Evolutionary conservation across 2,888 invertebrate genomes (phyloP), one percentile per base, ranked within the genome.

Genomic region (Parochlus steinenii): DNA sequence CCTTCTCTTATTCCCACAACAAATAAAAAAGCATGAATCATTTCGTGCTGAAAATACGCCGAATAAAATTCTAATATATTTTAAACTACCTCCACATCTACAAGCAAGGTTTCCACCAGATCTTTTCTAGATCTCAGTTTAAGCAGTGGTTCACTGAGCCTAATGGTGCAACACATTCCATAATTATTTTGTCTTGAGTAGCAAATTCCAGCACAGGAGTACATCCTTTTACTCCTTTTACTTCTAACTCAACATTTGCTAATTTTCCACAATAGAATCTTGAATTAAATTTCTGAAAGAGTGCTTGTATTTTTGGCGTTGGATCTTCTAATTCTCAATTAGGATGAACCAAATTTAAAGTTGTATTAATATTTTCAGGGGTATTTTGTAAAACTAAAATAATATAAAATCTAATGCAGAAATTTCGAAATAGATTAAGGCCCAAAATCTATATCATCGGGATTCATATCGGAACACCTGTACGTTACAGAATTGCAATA

Each of bases 71-170:
- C n/a, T n/a, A n/a, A n/a, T n/a, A n/a, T n/a, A n/a, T n/a, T n/a
- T n/a, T n/a, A n/a, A 0, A 95, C 98, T 56, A 99, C 98, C 42
- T 99, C 99, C 98, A 99, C 98, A 62, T 98, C 98, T 61, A 99
- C 98, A 58, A 99, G 62, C n/a, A 98, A 62, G 0, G 98, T 99
- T 61, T 99, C 90, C 0, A 99, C 71, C 0, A 99, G 63, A 61
- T 99, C 93, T 54, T 87, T 92, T 23, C 98, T 68, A 0, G 95
- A 87, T 18, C 98, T 63, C 4, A 97, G 62, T 54, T 89, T 89
- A 0, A 99, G 63, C 14, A 99, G 59, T 0, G 98, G 97, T 48
- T 80, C 77, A 52, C 93, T 95, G 3, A 98, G 63, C 1, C 59
- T 48, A 18, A 59, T 57, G 0, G 51, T 57, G 0, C 58, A 42